phyloP scores from a whole-genome alignment of 2,888 invertebrate genomes.

The Frankliniella intonsa region DNA sequence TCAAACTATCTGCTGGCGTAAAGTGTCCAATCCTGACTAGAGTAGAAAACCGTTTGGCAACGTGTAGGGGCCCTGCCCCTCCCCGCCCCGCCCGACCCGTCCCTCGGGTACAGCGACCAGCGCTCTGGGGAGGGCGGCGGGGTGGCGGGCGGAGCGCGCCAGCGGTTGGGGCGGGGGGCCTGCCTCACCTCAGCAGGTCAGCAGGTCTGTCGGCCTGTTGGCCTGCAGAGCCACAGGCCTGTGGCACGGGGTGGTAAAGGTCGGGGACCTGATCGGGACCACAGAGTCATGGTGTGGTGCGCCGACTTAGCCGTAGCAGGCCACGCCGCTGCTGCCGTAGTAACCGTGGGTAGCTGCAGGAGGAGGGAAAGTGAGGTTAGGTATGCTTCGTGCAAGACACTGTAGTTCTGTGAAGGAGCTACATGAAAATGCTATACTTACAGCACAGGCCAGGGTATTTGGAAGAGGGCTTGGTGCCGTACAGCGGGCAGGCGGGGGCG shows the following conservation, averaged over 20 bases:
- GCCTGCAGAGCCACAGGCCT: no score
- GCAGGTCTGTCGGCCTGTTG: no score
- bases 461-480: conserved; percentile 65
- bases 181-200: no score
- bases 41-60: background rate
- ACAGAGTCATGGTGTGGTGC: background rate
- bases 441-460: conserved; percentile 74
- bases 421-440: conserved; percentile 49
- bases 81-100: no score
- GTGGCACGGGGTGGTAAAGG: no score
- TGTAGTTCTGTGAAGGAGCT: background rate
- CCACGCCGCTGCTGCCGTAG: background rate
- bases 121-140: background rate
- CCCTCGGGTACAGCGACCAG: background rate
- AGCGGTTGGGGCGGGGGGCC: no score
- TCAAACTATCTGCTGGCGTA: background rate
- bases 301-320: conserved; percentile 9
- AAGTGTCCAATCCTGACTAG: conserved; percentile 7
- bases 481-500: conserved; percentile 63
- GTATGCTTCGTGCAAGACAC: no score
- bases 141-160: background rate
- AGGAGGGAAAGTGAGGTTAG: background rate
- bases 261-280: background rate
- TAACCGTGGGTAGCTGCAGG: conserved; percentile 1
- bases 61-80: no score